phyloP scores from a whole-genome alignment of 1,140 invertebrate species.

The Muscidifurax raptorellus region DNA sequence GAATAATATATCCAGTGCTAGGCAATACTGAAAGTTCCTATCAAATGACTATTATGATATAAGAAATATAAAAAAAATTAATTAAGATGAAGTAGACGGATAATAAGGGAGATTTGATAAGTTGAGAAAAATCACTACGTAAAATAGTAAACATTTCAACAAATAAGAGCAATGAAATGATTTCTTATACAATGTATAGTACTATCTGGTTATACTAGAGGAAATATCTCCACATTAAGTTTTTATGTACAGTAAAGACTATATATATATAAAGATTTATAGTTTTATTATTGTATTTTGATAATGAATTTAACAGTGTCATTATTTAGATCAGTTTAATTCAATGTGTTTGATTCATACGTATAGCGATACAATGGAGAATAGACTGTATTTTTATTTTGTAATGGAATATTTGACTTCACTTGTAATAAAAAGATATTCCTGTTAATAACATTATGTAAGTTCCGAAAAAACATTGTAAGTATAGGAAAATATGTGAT shows the following conservation, averaged over 20 bases:
- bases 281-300: slow-evolving; percentile 66
- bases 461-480: slow-evolving; percentile 53
- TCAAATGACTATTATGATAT: slow-evolving; percentile 73
- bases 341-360: slow-evolving; percentile 62
- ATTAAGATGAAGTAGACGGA: slow-evolving; percentile 44
- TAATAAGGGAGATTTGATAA: slow-evolving; percentile 46
- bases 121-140: slow-evolving; percentile 48
- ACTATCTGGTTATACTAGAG: slow-evolving; percentile 48
- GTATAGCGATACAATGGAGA: slow-evolving; percentile 67
- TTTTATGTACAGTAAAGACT: slow-evolving; percentile 71
- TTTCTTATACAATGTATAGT: slow-evolving; percentile 53
- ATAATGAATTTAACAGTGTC: slow-evolving; percentile 62
- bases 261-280: slow-evolving; percentile 68
- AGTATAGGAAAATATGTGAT: slow-evolving; percentile 55
- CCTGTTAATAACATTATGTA: slow-evolving; percentile 53
- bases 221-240: slow-evolving; percentile 52
- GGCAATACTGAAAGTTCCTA: slow-evolving; percentile 76
- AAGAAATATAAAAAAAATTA: slow-evolving; percentile 60
- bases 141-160: slow-evolving; percentile 44
- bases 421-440: slow-evolving; percentile 52
- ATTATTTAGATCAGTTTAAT: slow-evolving; percentile 60
- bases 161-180: slow-evolving; percentile 49
- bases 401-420: slow-evolving; percentile 48
- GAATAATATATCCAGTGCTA: slow-evolving; percentile 73
- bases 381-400: slow-evolving; percentile 66